phyloP scores from a whole-genome alignment of 2,797 vertebrate species.

The Myripristis jacobus region DNA sequence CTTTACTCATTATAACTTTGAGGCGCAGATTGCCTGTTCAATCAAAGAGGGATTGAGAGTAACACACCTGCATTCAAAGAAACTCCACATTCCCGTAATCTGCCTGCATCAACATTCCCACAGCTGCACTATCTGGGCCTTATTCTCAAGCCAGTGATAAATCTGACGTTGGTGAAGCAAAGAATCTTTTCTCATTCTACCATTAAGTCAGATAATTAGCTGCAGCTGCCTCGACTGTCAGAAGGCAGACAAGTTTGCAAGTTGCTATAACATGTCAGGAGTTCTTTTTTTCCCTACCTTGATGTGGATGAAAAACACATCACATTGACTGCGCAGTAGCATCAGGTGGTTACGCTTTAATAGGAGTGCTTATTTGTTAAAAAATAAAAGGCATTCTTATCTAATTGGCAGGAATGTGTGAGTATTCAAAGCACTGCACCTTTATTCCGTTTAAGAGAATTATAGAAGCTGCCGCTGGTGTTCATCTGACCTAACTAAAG shows the following conservation, averaged over 20 bases:
- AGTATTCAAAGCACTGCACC: constrained; percentile 32
- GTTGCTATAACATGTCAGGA: constrained; percentile 25
- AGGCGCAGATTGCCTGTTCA: constrained; percentile 30
- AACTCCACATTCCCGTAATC: constrained; percentile 36
- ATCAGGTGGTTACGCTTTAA: constrained; percentile 22
- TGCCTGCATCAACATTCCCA: constrained; percentile 38
- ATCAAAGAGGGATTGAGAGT: constrained; percentile 45
- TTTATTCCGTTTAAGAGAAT: constrained; percentile 52
- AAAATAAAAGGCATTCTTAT: constrained; percentile 14
- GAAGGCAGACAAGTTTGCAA: constrained; percentile 17
- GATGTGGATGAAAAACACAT: constrained; percentile 32
- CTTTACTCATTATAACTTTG: constrained; percentile 39
- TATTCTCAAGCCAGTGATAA: constrained; percentile 69
- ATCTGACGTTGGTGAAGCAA: constrained; percentile 66
- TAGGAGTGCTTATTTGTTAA: background rate
- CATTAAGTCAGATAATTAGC: constrained; percentile 69
- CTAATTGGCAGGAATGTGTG: constrained; percentile 35
- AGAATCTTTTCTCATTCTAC: constrained; percentile 60
- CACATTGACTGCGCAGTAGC: constrained; percentile 12
- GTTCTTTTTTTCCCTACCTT: constrained; percentile 29
- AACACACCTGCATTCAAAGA: constrained; percentile 43
- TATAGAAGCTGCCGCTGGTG: constrained; percentile 45
- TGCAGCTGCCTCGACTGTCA: constrained; percentile 64
- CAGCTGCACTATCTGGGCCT: constrained; percentile 57
- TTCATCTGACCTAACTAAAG: constrained; percentile 69